These are phyloP conservation scores for Haemorhous mexicanus DNA, from an alignment of 2,113 vertebrate species.

Conservation along the genomic window DNA sequence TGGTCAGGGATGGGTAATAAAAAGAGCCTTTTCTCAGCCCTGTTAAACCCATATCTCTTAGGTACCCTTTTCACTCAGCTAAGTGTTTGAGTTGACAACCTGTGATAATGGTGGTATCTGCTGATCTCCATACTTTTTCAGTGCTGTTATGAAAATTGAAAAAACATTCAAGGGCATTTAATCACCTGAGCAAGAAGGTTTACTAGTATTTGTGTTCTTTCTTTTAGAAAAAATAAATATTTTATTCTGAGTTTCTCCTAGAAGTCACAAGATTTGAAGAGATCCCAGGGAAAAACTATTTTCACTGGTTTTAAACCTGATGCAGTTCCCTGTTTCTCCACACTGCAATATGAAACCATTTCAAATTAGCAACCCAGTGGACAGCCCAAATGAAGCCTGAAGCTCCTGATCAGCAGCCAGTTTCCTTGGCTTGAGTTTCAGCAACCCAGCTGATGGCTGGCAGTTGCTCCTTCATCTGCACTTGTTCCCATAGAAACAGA, in stretches of 20 bases:
- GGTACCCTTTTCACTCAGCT: neutral
- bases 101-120: neutral
- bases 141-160: neutral
- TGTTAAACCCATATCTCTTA: neutral
- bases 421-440: neutral
- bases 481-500: slow-evolving; percentile 41
- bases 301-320: neutral
- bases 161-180: neutral
- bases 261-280: neutral
- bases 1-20: neutral
- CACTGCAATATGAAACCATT: neutral
- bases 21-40: neutral
- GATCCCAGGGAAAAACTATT: neutral
- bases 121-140: neutral
- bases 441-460: neutral
- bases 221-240: neutral
- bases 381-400: neutral
- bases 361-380: neutral
- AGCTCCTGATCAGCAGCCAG: neutral
- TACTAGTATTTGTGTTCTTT: neutral
- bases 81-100: neutral
- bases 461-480: neutral
- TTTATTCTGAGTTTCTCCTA: neutral
- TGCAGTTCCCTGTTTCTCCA: neutral
- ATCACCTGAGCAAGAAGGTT: neutral